Base-by-base conservation (phyloP, 2,888 invertebrate species). In the Ichneumon xanthorius region DNA sequence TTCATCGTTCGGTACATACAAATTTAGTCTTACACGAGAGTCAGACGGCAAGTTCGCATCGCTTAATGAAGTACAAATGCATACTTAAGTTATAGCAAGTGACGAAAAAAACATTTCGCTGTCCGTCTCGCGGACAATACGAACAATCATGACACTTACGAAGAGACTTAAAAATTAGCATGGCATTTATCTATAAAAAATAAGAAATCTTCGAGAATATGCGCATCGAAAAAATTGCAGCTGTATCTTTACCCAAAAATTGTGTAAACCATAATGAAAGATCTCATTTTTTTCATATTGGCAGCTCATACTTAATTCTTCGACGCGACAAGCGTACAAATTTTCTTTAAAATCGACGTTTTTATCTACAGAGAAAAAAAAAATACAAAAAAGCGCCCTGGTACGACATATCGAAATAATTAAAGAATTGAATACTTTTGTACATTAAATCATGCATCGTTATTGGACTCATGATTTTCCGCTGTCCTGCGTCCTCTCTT, bases 371-470 rank as follows among this genome's bases (percentile, higher is more conserved):
- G 6, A 48, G 68, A 81, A 61, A 63, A 16, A 61, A 61, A 26
- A 30, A 1, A 26, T 2, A 26, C 19, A 7, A 58, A 26, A 61
- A 61, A 19, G 55, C 4, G 65, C 19, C 75, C 76, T 55, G 37
- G 58, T 75, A 76, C 71, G 67, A 33, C 78, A 73, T 61, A 67
- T 50, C 37, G 37, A 81, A 70, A 22, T 72, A 68, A 82, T 82
- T 71, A 71, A 82, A 79, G 63, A 79, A 76, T 85, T 79, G 33
- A 86, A 87, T 87, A 87, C 87, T 85, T 87, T 86, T 87, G 81
- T 87, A 86, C 80, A 82, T 79, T 81, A 37, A 73, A 87, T 80
- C 68, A 78, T 73, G 50, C 40, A 58, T 45, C 71, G 67, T 77
- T 82, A 73, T 76, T 80, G 19, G 45, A 79, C 55, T 67, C 53